Conservation (phyloP, 2,113 vertebrate genomes). For the Motacilla alba region DNA sequence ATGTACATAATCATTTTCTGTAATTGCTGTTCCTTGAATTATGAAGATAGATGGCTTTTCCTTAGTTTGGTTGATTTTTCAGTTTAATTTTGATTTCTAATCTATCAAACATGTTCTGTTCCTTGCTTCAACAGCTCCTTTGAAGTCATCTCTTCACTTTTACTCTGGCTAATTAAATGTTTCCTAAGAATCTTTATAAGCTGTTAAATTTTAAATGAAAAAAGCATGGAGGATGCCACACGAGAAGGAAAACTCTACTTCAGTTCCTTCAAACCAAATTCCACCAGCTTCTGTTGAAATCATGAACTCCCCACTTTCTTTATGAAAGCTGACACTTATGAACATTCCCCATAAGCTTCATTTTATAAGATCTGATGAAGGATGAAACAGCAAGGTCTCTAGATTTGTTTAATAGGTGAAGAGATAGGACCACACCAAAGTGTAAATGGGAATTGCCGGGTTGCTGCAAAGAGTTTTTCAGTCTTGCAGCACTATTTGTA, state of each 20-base stretch:
- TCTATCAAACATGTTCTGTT: background rate
- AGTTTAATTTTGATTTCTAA: background rate
- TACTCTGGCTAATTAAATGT: background rate
- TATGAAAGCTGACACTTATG: background rate
- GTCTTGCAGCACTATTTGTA: background rate
- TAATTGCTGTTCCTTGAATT: background rate
- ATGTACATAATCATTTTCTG: background rate
- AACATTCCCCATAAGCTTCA: background rate
- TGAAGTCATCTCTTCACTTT: background rate
- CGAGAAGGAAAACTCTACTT: background rate
- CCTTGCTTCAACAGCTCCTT: background rate
- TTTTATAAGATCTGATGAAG: slow-evolving; percentile 17
- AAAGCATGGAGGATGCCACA: background rate
- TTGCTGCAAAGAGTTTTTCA: background rate
- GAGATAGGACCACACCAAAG: slow-evolving; percentile 10
- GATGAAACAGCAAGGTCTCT: background rate
- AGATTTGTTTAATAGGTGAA: background rate
- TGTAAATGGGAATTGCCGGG: background rate
- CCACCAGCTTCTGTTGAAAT: slow-evolving; percentile 32
- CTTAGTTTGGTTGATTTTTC: background rate
- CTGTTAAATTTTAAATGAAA: background rate
- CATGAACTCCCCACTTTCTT: slow-evolving; percentile 42
- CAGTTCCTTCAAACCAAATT: slow-evolving; percentile 39
- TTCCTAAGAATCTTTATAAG: slow-evolving; percentile 15
- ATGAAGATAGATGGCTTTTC: background rate